Percentiles rank a stretch among this genome's conserved stretches.
phyloP scores from a whole-genome alignment of 2,888 invertebrate genomes.

The Apodemia mormo region DNA sequence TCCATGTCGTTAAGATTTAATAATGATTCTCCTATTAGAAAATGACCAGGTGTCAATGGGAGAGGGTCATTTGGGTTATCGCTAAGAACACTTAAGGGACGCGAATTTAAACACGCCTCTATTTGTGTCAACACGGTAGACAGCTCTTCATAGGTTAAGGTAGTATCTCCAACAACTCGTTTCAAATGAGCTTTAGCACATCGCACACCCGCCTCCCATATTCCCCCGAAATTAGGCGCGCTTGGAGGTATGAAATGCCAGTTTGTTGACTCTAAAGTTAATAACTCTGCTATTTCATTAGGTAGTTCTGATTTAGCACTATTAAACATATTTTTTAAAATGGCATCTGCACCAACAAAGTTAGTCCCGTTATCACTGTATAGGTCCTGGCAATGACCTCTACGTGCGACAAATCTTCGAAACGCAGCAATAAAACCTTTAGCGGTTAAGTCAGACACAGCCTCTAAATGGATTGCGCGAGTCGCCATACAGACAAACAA shows the following conservation, averaged over 20 bases:
- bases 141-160: slow-evolving; percentile 34
- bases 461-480: slow-evolving; percentile 39
- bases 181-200: slow-evolving; percentile 26
- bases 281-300: slow-evolving; percentile 22
- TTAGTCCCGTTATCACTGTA: slow-evolving; percentile 38
- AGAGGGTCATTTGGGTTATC: slow-evolving; percentile 33
- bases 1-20: slow-evolving; percentile 8
- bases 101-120: slow-evolving; percentile 38
- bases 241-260: slow-evolving; percentile 35
- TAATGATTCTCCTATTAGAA: slow-evolving; percentile 37
- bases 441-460: slow-evolving; percentile 38
- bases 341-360: slow-evolving; percentile 35
- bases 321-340: slow-evolving; percentile 27
- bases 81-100: slow-evolving; percentile 31
- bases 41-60: too few species aligned
- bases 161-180: slow-evolving; percentile 25
- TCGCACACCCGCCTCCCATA: slow-evolving; percentile 33
- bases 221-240: slow-evolving; percentile 33
- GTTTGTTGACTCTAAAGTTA: slow-evolving; percentile 21
- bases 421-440: slow-evolving; percentile 40
- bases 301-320: slow-evolving; percentile 23
- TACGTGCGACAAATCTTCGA: slow-evolving; percentile 26
- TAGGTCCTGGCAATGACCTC: slow-evolving; percentile 32
- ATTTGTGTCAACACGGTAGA: slow-evolving; percentile 33
- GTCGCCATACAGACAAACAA: slow-evolving; percentile 36